Evolutionary conservation across 2,113 vertebrate genomes (phyloP).

Genomic region (human): DNA sequence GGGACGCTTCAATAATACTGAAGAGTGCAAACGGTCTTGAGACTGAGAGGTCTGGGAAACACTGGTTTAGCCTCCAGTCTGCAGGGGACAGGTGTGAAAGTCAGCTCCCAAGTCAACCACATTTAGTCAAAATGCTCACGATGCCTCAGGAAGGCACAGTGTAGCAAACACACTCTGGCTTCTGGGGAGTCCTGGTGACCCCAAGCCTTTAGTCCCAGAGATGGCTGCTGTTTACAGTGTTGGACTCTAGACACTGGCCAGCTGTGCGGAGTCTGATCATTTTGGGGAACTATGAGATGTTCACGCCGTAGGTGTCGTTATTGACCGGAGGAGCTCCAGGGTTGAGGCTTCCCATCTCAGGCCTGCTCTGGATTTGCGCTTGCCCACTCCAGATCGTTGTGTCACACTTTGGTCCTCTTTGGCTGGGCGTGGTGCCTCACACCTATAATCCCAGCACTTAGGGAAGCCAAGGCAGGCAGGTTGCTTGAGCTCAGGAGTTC

Average conservation of each 20-base stretch:
- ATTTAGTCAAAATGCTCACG: background rate
- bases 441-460: background rate
- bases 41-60: background rate
- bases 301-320: rapidly evolving
- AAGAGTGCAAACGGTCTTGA: background rate
- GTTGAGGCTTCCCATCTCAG: background rate
- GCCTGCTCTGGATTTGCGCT: background rate
- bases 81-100: background rate
- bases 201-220: background rate
- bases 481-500: background rate
- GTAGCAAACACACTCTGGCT: no score
- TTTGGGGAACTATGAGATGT: rapidly evolving
- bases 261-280: rapidly evolving
- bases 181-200: background rate
- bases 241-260: background rate
- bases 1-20: background rate
- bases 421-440: background rate
- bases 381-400: rapidly evolving
- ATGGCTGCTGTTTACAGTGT: background rate
- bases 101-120: background rate
- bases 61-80: background rate
- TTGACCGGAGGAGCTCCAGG: background rate
- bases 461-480: background rate
- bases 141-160: background rate
- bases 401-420: no score